A percentile compares a stretch with the other conserved stretches of the same genome.
phyloP scores from a whole-genome alignment of 2,113 vertebrate genomes.

The Istiophorus platypterus region DNA sequence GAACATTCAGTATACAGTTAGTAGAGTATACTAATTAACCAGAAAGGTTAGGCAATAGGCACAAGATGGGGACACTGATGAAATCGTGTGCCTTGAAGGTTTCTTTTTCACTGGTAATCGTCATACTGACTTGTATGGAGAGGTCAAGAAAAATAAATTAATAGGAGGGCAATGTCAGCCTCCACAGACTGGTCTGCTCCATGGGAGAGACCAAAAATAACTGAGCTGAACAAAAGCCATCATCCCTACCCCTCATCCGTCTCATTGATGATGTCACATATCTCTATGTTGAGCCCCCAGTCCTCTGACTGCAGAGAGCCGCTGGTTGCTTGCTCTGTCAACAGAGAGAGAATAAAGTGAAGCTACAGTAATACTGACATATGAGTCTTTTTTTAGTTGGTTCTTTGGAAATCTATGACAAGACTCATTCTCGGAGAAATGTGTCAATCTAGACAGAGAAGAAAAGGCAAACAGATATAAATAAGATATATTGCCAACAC shows the following conservation, averaged over 20 bases:
- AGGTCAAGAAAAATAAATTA: not conserved
- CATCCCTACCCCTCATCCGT: conserved; percentile 82
- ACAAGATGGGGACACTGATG: not conserved
- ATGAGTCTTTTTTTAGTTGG: not conserved
- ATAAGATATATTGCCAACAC: not conserved
- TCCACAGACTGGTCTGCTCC: not conserved
- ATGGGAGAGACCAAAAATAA: not conserved
- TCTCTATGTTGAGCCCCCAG: conserved; percentile 86
- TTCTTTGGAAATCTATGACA: not conserved
- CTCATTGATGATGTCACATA: conserved; percentile 87
- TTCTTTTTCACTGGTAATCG: not conserved
- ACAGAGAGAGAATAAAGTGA: conserved; percentile 6
- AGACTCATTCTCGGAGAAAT: not conserved
- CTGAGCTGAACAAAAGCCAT: not conserved
- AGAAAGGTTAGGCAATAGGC: not conserved
- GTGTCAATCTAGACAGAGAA: not conserved
- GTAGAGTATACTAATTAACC: not conserved
- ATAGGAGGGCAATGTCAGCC: not conserved
- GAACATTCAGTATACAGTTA: too few species aligned
- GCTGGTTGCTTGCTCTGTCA: conserved; percentile 81
- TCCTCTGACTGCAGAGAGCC: conserved; percentile 76
- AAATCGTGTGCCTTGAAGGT: not conserved
- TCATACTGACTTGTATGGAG: not conserved
- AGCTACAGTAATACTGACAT: not conserved
- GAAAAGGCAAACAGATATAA: not conserved